Conservation (phyloP, 2,113 vertebrate genomes). For the Taxidea taxus region DNA sequence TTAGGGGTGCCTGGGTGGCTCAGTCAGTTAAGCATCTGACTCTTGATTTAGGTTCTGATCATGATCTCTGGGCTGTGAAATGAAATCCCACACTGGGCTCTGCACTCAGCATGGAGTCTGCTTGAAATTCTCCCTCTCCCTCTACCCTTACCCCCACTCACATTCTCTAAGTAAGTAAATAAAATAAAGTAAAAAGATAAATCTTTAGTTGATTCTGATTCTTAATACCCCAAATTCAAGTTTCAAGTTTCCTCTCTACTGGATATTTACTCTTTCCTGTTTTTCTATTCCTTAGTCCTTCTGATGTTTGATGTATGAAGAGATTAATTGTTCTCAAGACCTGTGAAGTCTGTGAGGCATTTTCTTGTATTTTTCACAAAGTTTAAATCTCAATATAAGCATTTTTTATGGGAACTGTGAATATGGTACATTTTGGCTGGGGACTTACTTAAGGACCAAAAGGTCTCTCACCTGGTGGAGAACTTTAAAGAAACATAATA, state of each 20-base stretch:
- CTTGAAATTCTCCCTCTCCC: background rate
- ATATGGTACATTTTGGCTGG: background rate
- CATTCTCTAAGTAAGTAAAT: background rate
- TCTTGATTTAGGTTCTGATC: background rate
- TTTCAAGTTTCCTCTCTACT: background rate
- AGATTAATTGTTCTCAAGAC: background rate
- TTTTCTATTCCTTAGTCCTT: background rate
- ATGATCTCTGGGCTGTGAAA: background rate
- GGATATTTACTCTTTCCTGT: background rate
- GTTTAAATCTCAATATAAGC: background rate
- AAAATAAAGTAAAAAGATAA: background rate
- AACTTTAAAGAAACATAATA: background rate
- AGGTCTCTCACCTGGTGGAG: background rate
- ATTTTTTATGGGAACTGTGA: conserved; percentile 10
- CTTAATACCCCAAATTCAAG: conserved; percentile 31
- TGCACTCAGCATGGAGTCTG: background rate
- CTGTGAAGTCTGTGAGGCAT: background rate
- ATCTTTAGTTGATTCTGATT: background rate
- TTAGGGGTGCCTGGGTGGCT: background rate
- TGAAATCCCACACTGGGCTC: background rate
- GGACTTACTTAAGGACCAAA: background rate
- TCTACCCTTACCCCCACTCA: background rate
- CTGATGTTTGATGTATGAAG: background rate
- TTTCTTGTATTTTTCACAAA: background rate
- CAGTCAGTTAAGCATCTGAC: background rate